Conservation (phyloP, 2,888 invertebrate genomes). For the Torymus auratus region DNA sequence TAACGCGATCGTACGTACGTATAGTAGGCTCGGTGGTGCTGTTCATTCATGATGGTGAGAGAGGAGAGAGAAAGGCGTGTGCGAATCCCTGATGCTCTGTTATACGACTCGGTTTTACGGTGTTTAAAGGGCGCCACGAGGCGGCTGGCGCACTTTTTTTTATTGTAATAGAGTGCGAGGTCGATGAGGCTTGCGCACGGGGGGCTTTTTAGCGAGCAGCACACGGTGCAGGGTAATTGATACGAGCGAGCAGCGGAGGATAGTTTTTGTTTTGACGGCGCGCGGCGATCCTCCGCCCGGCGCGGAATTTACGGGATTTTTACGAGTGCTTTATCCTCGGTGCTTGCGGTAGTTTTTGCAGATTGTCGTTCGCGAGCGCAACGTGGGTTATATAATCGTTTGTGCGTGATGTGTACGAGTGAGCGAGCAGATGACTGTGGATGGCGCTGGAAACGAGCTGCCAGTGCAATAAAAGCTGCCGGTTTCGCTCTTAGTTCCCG, state of each 20-base stretch:
- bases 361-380: background rate
- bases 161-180: conserved; percentile 3
- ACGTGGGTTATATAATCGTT: no score
- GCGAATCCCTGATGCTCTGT: no score
- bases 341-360: conserved; percentile 17
- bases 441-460: conserved; percentile 10
- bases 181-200: background rate
- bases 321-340: conserved; percentile 34
- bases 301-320: conserved; percentile 5
- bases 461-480: conserved; percentile 30
- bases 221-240: conserved; percentile 6
- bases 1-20: conserved; percentile 35
- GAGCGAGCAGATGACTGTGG: no score
- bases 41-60: conserved; percentile 10
- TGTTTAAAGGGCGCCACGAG: background rate
- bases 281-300: background rate
- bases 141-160: background rate
- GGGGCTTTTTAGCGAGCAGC: background rate
- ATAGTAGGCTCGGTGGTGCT: background rate
- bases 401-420: no score
- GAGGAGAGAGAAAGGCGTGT: background rate
- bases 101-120: no score
- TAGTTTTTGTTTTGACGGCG: conserved; percentile 33
- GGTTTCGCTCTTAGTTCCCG: conserved; percentile 14
- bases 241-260: background rate